Percentiles rank a stretch among this genome's conserved stretches.
Evolutionary conservation across 2,888 invertebrate genomes (phyloP).

Genomic region (Podotricha telesiphe): DNA sequence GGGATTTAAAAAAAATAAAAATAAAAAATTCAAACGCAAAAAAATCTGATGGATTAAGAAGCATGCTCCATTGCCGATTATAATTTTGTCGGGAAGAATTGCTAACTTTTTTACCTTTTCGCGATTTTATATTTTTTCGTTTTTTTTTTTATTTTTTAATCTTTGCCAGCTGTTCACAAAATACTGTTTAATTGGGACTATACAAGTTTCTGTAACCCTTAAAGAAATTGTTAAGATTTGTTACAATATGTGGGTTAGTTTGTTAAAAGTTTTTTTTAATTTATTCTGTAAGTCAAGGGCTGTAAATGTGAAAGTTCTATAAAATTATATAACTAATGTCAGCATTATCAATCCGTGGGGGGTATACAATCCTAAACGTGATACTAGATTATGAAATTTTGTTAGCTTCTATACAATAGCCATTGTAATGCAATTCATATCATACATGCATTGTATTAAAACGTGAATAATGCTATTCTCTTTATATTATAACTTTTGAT

Average conservation of each 20-base stretch:
- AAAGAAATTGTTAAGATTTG: slow-evolving; percentile 43
- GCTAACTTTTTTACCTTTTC: slow-evolving; percentile 54
- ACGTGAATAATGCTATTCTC: slow-evolving; percentile 2
- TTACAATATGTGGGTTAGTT: neutral
- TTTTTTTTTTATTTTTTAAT: slow-evolving; percentile 47
- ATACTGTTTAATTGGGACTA: slow-evolving; percentile 74
- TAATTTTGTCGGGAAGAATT: slow-evolving; percentile 63
- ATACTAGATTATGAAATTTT: slow-evolving; percentile 32
- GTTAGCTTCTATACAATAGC: slow-evolving; percentile 18
- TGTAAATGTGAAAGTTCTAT: slow-evolving; percentile 24
- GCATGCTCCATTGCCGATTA: slow-evolving; percentile 78
- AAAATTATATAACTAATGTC: neutral
- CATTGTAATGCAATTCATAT: slow-evolving; percentile 17
- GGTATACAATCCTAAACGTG: slow-evolving; percentile 41
- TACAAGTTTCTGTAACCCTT: slow-evolving; percentile 50
- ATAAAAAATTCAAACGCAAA: slow-evolving; percentile 52
- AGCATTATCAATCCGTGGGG: slow-evolving; percentile 50
- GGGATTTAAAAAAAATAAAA: slow-evolving; percentile 46
- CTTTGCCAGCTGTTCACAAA: slow-evolving; percentile 67
- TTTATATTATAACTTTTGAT: slow-evolving; percentile 2
- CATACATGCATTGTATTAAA: neutral
- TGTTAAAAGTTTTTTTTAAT: neutral
- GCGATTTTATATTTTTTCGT: slow-evolving; percentile 42
- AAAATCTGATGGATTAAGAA: slow-evolving; percentile 67
- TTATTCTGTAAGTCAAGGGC: slow-evolving; percentile 3